Conservation (phyloP, 2,113 vertebrate genomes). For the Nannobrachium achirus region DNA sequence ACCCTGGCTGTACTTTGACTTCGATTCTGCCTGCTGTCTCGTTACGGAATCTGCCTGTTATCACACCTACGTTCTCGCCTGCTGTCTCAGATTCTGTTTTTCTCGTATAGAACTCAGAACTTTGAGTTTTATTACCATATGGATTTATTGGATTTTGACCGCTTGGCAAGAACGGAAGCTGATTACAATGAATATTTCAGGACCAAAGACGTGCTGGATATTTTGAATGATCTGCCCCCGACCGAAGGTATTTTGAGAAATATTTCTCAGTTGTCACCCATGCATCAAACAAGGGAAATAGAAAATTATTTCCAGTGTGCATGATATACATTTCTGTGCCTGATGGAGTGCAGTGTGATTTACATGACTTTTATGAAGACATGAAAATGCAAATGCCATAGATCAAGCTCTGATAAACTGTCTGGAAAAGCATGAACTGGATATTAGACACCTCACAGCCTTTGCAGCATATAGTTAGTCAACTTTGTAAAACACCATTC, state of each 20-base stretch:
- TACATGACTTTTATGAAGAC: slow-evolving; percentile 13
- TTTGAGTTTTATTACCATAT: no score
- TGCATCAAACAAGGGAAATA: not conserved
- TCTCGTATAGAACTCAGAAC: no score
- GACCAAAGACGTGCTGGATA: not conserved
- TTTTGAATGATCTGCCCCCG: no score
- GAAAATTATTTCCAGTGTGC: slow-evolving; percentile 8
- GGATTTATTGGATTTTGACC: no score
- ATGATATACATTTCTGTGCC: slow-evolving; percentile 5
- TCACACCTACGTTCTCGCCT: no score
- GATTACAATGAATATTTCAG: slow-evolving; percentile 17
- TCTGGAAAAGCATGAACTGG: slow-evolving; percentile 1
- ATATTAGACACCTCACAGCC: not conserved
- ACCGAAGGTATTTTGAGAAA: no score
- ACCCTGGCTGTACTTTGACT: no score
- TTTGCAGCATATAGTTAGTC: not conserved
- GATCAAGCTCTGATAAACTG: slow-evolving; percentile 8
- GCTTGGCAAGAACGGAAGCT: slow-evolving; percentile 14
- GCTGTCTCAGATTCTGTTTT: no score
- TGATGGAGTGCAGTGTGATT: not conserved
- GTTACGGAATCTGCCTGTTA: no score
- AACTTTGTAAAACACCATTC: not conserved
- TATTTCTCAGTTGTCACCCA: no score
- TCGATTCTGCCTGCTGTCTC: no score
- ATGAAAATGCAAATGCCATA: slow-evolving; percentile 15